These are phyloP conservation scores for Anguilla japonica DNA, from an alignment of 2,113 vertebrate species.

Conservation along the genomic window DNA sequence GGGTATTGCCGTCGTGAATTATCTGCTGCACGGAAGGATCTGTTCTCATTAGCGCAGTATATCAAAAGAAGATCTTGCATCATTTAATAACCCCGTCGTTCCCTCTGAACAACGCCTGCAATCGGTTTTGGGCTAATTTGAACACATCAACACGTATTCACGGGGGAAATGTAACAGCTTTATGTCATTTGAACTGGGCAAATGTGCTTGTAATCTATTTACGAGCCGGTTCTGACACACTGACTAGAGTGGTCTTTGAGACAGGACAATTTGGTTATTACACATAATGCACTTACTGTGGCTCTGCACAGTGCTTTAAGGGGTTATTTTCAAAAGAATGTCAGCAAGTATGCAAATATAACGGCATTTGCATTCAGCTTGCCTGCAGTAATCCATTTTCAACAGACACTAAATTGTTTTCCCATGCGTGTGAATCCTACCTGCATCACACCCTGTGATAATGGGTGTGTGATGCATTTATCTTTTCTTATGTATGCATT, in stretches of 20 bases:
- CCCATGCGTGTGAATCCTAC: not conserved
- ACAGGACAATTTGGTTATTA: not conserved
- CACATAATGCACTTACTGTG: not conserved
- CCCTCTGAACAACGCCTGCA: not conserved
- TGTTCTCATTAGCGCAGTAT: not conserved
- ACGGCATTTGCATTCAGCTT: too few species aligned
- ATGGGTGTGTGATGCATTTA: not conserved
- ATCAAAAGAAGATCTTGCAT: not conserved
- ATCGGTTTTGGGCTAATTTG: not conserved
- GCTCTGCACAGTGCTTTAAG: too few species aligned
- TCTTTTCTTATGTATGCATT: too few species aligned
- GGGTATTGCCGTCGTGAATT: not conserved
- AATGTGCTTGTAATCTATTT: not conserved
- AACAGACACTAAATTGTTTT: not conserved
- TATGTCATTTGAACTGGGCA: not conserved
- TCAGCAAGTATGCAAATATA: too few species aligned
- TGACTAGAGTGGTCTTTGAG: not conserved
- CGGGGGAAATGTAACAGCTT: not conserved
- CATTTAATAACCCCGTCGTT: not conserved
- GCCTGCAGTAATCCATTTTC: not conserved
- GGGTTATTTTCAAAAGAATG: too few species aligned
- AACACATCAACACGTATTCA: not conserved
- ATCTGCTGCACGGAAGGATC: not conserved
- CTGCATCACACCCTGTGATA: not conserved
- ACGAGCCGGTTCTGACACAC: not conserved